Conservation (phyloP, 2,888 invertebrate genomes). For the Phyllotreta cruciferae region DNA sequence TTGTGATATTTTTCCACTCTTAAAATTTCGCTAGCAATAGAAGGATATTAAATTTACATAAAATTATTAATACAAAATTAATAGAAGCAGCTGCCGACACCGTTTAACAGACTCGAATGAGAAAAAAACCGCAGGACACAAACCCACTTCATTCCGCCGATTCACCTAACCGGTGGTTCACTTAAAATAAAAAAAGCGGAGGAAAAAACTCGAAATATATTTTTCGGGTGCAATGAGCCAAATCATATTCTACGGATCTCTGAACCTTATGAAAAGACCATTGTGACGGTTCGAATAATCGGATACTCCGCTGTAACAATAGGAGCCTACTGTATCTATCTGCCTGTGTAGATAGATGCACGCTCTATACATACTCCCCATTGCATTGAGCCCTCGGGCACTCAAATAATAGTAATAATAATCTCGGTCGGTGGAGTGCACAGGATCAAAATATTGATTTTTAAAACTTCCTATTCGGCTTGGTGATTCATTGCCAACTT, state of each 20-base stretch:
- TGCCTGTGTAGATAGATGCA: conserved; percentile 44
- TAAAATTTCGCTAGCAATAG: background rate
- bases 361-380: conserved; percentile 37
- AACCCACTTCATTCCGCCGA: conserved; percentile 47
- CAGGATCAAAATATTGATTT: conserved; percentile 29
- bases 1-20: background rate
- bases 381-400: conserved; percentile 37
- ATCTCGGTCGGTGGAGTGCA: conserved; percentile 34
- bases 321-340: conserved; percentile 54
- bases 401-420: conserved; percentile 39
- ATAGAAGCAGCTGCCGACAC: conserved; percentile 32
- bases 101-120: conserved; percentile 32
- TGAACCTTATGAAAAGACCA: conserved; percentile 56
- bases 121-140: conserved; percentile 48
- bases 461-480: conserved; percentile 23
- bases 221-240: conserved; percentile 60
- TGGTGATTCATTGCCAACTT: conserved; percentile 15
- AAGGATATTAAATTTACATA: conserved; percentile 22
- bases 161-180: conserved; percentile 37
- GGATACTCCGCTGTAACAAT: conserved; percentile 56
- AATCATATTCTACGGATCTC: conserved; percentile 59
- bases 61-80: conserved; percentile 39
- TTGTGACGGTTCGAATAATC: conserved; percentile 55
- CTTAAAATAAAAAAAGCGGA: conserved; percentile 41
- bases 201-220: conserved; percentile 53